These are phyloP conservation scores for Heliconius hermathena DNA, from an alignment of 1,140 invertebrate genomes.

Conservation along the genomic window DNA sequence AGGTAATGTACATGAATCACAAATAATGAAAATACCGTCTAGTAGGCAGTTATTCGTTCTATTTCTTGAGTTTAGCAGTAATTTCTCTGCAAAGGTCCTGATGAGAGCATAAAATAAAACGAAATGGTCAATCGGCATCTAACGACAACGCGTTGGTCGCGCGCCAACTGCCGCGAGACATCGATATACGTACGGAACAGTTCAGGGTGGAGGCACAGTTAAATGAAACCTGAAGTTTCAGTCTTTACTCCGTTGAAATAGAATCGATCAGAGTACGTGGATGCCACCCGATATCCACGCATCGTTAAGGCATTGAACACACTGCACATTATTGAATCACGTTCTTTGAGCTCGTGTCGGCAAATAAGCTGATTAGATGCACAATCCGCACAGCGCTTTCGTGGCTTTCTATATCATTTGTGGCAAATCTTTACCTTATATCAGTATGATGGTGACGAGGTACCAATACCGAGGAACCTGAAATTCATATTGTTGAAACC, in stretches of 20 bases:
- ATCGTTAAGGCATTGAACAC: conserved; percentile 39
- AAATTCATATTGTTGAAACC: background rate
- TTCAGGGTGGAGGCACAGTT: background rate
- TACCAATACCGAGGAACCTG: background rate
- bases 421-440: conserved; percentile 32
- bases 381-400: conserved; percentile 28
- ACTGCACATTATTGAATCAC: conserved; percentile 44
- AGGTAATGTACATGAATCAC: conserved; percentile 7
- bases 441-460: conserved; percentile 21
- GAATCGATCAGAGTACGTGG: conserved; percentile 6
- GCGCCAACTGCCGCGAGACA: conserved; percentile 63
- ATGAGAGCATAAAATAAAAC: conserved; percentile 78
- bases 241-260: conserved; percentile 19
- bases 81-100: conserved; percentile 60
- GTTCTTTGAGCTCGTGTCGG: conserved; percentile 40
- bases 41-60: conserved; percentile 31
- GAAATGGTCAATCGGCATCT: conserved; percentile 62
- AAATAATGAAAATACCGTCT: conserved; percentile 33
- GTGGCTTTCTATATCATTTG: conserved; percentile 34
- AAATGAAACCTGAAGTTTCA: conserved; percentile 20
- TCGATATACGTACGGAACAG: conserved; percentile 31
- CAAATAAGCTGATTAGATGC: conserved; percentile 46
- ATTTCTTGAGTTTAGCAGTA: conserved; percentile 49
- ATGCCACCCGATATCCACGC: conserved; percentile 23
- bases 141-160: conserved; percentile 71